Evolutionary conservation across 2,888 invertebrate species (phyloP).

Genomic region (Caenorhabditis plicata): DNA sequence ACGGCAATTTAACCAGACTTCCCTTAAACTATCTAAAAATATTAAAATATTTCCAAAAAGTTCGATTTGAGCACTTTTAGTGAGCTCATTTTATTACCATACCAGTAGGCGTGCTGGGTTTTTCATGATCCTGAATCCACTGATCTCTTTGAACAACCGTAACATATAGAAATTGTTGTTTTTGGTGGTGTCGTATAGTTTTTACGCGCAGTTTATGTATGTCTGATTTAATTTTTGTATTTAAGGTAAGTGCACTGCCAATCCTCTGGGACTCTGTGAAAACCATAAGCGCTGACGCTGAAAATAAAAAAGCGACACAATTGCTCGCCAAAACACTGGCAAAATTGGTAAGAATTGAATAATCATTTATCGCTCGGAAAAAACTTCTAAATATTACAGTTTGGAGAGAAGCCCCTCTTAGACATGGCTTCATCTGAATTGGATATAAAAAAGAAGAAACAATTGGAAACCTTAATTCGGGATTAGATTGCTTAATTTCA

Average conservation of each 20-base stretch:
- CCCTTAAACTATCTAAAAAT: too few relatives aligned
- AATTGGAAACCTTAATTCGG: conserved; percentile 37
- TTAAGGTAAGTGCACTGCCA: conserved; percentile 40
- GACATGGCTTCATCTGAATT: conserved; percentile 38
- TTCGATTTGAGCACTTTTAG: too few relatives aligned
- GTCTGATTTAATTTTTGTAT: too few relatives aligned
- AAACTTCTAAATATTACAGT: conserved; percentile 8
- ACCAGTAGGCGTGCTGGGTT: too few relatives aligned
- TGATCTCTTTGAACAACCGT: too few relatives aligned
- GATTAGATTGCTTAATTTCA: conserved; percentile 1
- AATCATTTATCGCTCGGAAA: not conserved
- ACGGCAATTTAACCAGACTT: too few relatives aligned
- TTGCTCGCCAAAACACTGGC: conserved; percentile 25
- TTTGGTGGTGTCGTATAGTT: too few relatives aligned
- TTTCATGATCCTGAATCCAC: too few relatives aligned
- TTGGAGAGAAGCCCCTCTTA: conserved; percentile 32
- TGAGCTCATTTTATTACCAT: too few relatives aligned
- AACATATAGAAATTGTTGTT: too few relatives aligned
- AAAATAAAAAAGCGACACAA: conserved; percentile 34
- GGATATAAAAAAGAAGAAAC: conserved; percentile 38
- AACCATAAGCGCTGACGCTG: conserved; percentile 29
- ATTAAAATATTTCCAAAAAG: too few relatives aligned
- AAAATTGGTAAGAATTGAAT: conserved; percentile 28
- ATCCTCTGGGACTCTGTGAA: conserved; percentile 40
- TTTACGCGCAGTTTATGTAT: too few relatives aligned